phyloP scores from a whole-genome alignment of 2,797 vertebrate species.

The Tragopan temminckii region DNA sequence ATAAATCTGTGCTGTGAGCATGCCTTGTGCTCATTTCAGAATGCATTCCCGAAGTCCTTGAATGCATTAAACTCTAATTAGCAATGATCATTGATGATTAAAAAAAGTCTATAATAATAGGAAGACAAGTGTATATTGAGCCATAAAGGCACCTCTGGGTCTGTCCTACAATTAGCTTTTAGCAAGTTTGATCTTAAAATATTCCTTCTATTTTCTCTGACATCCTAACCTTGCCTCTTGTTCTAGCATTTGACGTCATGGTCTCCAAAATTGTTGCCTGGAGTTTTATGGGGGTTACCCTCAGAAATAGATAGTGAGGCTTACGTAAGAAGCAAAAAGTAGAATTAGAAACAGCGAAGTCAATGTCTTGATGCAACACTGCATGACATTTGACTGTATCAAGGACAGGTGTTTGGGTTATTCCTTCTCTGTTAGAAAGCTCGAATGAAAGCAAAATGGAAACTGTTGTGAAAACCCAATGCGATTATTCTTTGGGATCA shows the following conservation, averaged over 20 bases:
- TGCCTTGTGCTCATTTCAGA: slow-evolving; percentile 75
- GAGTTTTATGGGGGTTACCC: slow-evolving; percentile 4
- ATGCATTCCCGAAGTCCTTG: slow-evolving; percentile 73
- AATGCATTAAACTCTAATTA: slow-evolving; percentile 81
- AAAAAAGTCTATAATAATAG: slow-evolving; percentile 66
- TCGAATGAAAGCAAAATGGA: neutral
- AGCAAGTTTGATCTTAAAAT: slow-evolving; percentile 71
- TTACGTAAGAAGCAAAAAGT: neutral
- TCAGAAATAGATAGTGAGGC: neutral
- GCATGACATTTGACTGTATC: neutral
- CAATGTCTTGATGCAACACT: neutral
- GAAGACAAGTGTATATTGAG: slow-evolving; percentile 32
- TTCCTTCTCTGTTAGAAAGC: neutral
- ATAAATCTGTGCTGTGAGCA: slow-evolving; percentile 64
- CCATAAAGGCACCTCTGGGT: slow-evolving; percentile 58
- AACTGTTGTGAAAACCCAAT: neutral
- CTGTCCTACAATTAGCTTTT: slow-evolving; percentile 70
- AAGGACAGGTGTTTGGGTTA: neutral
- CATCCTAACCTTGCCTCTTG: slow-evolving; percentile 43
- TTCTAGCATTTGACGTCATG: slow-evolving; percentile 37
- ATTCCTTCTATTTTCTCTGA: slow-evolving; percentile 54
- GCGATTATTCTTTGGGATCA: neutral
- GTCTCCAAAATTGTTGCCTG: neutral
- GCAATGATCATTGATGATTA: slow-evolving; percentile 51
- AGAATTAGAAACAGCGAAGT: neutral